Evolutionary conservation across 2,797 vertebrate species (phyloP).

Genomic region (Eremophila alpestris): DNA sequence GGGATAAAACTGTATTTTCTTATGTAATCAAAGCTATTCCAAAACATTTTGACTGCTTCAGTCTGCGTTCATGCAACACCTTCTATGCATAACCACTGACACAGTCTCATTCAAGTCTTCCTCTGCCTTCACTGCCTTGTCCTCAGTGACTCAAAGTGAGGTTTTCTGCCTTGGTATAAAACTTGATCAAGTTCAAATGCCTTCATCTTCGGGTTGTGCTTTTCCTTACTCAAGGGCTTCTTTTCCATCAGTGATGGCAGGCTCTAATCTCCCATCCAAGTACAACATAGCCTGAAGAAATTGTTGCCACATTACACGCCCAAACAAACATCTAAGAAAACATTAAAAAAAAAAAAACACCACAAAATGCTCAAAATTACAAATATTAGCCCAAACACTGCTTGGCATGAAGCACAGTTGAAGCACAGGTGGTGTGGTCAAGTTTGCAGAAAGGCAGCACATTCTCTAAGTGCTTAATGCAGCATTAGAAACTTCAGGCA

Average conservation of each 20-base stretch:
- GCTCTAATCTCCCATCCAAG: neutral
- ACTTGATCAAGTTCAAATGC: neutral
- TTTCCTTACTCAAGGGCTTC: neutral
- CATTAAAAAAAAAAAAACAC: too few relatives aligned
- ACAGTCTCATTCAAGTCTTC: neutral
- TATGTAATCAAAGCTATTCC: neutral
- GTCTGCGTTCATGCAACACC: neutral
- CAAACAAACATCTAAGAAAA: neutral
- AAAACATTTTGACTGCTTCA: neutral
- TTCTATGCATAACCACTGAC: neutral
- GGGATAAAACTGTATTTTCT: neutral
- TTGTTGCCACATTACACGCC: fast-evolving
- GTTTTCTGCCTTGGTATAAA: neutral
- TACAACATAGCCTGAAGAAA: neutral
- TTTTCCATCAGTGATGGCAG: neutral
- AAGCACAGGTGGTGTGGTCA: neutral
- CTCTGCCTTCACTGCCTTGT: neutral
- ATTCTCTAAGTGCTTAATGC: neutral
- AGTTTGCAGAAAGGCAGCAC: neutral
- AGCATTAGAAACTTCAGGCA: slow-evolving; percentile 1
- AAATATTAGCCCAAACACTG: neutral
- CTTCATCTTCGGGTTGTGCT: neutral
- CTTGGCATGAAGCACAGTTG: neutral
- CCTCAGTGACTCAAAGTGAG: fast-evolving
- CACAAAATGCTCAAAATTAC: neutral